A percentile compares a stretch with the other conserved stretches of the same genome.
Evolutionary conservation across 2,888 invertebrate species (phyloP).

Genomic region (Elaeidobius kamerunicus): DNA sequence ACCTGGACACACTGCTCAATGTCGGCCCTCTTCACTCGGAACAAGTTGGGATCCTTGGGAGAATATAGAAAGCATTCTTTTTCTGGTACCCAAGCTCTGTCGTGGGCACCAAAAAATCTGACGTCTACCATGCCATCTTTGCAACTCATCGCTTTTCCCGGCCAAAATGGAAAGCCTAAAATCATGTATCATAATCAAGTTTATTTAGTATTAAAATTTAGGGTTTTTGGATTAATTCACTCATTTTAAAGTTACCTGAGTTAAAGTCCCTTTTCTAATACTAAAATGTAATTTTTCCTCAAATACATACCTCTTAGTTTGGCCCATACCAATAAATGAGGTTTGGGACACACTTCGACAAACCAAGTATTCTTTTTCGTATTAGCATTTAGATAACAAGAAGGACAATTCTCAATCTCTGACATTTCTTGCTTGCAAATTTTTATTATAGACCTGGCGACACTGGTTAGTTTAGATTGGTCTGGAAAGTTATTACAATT

Average conservation of each 20-base stretch:
- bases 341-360: conserved; percentile 84
- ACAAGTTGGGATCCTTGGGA: conserved; percentile 66
- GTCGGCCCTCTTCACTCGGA: conserved; percentile 58
- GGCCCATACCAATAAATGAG: conserved; percentile 93
- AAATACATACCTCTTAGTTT: conserved; percentile 83
- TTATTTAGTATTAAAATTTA: too few species aligned
- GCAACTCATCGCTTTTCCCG: conserved; percentile 83
- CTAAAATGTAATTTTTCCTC: too few species aligned
- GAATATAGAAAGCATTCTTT: conserved; percentile 83
- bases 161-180: conserved; percentile 92
- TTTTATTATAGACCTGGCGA: conserved; percentile 77
- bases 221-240: too few species aligned
- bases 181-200: conserved; percentile 13
- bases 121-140: conserved; percentile 75
- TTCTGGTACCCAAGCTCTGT: conserved; percentile 85
- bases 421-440: conserved; percentile 84
- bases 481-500: conserved; percentile 50
- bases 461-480: conserved; percentile 72
- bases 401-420: conserved; percentile 91
- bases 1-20: conserved; percentile 62
- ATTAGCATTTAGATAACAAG: conserved; percentile 86
- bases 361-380: conserved; percentile 83
- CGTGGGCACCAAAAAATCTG: conserved; percentile 93
- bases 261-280: too few species aligned
- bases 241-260: too few species aligned